Evolutionary conservation across 1,140 invertebrate genomes (phyloP).

Genomic region (Drosophila serrata): DNA sequence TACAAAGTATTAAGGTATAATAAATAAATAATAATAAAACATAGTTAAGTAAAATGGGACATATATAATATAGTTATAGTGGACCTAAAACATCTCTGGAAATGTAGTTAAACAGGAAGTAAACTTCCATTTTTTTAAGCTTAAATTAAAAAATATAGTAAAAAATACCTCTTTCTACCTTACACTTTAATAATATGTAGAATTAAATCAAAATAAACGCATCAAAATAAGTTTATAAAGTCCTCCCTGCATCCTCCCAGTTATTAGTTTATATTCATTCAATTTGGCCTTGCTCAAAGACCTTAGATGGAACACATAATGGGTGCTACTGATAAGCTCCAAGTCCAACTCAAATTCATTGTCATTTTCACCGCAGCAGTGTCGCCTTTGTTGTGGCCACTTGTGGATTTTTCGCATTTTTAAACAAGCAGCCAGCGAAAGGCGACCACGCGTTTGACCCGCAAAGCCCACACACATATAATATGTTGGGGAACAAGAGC

Average conservation of each 20-base stretch:
- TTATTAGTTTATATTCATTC: background rate
- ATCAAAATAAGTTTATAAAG: background rate
- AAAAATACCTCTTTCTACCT: background rate
- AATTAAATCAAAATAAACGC: background rate
- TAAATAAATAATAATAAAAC: background rate
- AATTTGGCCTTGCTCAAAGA: slow-evolving; percentile 20
- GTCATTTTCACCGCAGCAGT: slow-evolving; percentile 59
- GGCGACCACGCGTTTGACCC: slow-evolving; percentile 73
- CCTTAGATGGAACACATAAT: slow-evolving; percentile 33
- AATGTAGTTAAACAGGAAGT: background rate
- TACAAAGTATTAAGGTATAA: background rate
- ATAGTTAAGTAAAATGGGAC: background rate
- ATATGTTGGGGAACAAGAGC: slow-evolving; percentile 14
- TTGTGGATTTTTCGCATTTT: slow-evolving; percentile 78
- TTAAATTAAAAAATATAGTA: no score
- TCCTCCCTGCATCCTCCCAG: background rate
- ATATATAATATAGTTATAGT: background rate
- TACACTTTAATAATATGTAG: background rate
- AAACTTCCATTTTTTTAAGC: no score
- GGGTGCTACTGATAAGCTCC: slow-evolving; percentile 27
- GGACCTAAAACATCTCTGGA: background rate
- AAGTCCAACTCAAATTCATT: slow-evolving; percentile 59
- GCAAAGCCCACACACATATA: slow-evolving; percentile 29
- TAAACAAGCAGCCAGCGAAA: slow-evolving; percentile 52
- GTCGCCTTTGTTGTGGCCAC: slow-evolving; percentile 46